Base-by-base conservation (phyloP, 2,797 vertebrate species). In the Hydrophis major region DNA sequence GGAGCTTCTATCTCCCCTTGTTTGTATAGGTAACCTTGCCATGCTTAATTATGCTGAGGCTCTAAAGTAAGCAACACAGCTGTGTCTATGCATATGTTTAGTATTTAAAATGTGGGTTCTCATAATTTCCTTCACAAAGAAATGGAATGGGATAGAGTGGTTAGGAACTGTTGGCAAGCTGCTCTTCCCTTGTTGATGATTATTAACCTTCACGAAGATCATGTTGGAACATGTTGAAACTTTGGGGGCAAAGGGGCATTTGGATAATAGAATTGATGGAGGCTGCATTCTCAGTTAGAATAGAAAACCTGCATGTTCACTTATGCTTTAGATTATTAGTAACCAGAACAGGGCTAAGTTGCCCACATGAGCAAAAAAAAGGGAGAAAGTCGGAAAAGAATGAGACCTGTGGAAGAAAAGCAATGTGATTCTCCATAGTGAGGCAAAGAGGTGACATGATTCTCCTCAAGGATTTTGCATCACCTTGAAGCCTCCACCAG, bases 41-140 rank as follows among this genome's bases (percentile, higher is more conserved):
- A 60, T 59, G 86, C 89, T 57, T 93, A 90, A 93, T 93, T 90
- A 93, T 28, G 55, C 86, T 87, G 61, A 88, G 55, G 59, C 92
- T 90, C 61, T 56, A 93, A 93, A 93, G 89, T 74, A 93, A 88
- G 92, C 86, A 90, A 93, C 92, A 88, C 92, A 93, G 89, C 92
- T 93, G 92, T 93, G 92, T 93, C 92, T 93, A 88, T 25, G 89
- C 92, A 93, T 93, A 93, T 93, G 92, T 88, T 93, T 93, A 74
- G 87, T 53, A 86, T 60, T 93, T 93, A 69, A 93, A 90, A 93
- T 90, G 83, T 86, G 10, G 83, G 37, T 87, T 87, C 61, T 90
- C 83, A 74, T 93, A 93, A 93, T 90, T 93, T 22, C 61, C 61
- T 93, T 90, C 59, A 89, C 90, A 93, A 93, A 42, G 89, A 93